Base-by-base conservation (phyloP, 2,113 vertebrate species). In the Trematomus loennbergii region DNA sequence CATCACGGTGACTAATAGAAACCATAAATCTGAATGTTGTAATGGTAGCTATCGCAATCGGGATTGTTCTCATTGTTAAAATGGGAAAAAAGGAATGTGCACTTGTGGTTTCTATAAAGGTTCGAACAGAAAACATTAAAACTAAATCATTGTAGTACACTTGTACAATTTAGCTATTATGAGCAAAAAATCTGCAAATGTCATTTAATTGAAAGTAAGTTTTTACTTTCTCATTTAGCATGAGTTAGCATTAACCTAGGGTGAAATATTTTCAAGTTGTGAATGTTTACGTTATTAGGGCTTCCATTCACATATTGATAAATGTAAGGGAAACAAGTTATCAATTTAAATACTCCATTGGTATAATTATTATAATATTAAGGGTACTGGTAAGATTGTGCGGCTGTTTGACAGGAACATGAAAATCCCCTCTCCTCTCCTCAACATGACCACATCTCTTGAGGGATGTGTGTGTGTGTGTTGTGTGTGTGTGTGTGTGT, bases 391-490 rank as follows among this genome's bases (percentile, higher is more conserved):
- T 40, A 8, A 8, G 36, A 40, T 8, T 8, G 36, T 40, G 36
- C 36, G 36, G 6, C 43, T 9, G 4, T 67, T 77, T 86, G 89
- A 93, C 91, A 89, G 79, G 75, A 92, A 91, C 82, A 89, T 80
- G 78, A 89, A 81, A 88, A 91, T 84, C 75, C 75, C 67, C 45
- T 49, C 70, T 72, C 78, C 57, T 70, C 75, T 61, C 58, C 62
- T 58, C 58, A 12, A 43, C 48, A 50, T 65, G 68, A 77, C 73
- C 54, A 45, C 59, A 79, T 64, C 83, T 86, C 79, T 81, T 59
- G 59, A 75, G 58, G 69, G 68, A 69, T 52, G 11, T 68, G 59
- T 58, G 12, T 73, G 53, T n/a, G 66, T 43, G 72, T 50, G 68
- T 66, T 29, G 29, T 29, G 29, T 29, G 29, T 29, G 29, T 29